Evolutionary conservation across 2,888 invertebrate genomes (phyloP).

Genomic region (Rotaria sp.): DNA sequence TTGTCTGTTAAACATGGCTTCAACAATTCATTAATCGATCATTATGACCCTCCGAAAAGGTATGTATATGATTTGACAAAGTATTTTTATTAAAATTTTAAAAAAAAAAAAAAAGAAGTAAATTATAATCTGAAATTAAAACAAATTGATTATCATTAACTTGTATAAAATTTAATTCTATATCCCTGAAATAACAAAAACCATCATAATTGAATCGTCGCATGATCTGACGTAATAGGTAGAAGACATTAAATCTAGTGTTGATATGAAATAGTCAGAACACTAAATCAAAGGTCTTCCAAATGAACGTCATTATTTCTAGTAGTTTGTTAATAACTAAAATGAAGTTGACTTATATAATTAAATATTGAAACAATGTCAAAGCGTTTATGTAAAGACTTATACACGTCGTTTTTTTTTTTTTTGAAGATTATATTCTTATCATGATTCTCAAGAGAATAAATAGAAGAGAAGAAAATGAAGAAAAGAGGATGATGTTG

Average conservation of each 20-base stretch:
- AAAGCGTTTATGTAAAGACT: no score
- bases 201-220: background rate
- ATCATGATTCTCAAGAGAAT: background rate
- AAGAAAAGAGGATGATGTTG: background rate
- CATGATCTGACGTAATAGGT: background rate
- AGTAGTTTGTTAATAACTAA: background rate
- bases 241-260: constrained; percentile 25
- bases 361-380: background rate
- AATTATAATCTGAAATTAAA: no score
- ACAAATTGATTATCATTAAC: no score
- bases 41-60: background rate
- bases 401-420: no score
- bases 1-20: background rate
- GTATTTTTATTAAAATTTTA: background rate
- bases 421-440: background rate
- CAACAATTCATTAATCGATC: background rate
- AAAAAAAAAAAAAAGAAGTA: no score
- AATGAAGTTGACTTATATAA: background rate
- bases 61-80: background rate
- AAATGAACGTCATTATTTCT: background rate
- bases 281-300: constrained; percentile 32
- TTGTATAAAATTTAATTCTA: no score
- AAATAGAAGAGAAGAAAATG: background rate
- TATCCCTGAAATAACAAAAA: no score
- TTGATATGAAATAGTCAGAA: background rate